These are phyloP conservation scores for Brachionus manjavacas DNA, from an alignment of 1,140 invertebrate species.

Conservation along the genomic window DNA sequence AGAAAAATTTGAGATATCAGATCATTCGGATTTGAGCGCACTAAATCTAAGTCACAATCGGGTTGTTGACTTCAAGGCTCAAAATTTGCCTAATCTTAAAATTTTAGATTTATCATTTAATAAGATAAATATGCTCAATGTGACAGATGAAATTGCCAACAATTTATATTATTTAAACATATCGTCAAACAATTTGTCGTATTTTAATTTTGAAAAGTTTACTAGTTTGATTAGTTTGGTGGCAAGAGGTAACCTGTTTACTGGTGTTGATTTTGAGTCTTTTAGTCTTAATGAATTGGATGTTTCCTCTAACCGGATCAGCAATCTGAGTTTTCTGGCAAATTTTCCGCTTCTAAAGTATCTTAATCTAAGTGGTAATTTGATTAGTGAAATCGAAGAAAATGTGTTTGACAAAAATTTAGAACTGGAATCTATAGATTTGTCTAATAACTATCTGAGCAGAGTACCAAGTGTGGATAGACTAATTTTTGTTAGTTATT, in stretches of 20 bases:
- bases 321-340: neutral
- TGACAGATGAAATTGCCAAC: neutral
- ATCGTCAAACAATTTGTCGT: neutral
- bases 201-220: neutral
- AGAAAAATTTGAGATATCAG: neutral
- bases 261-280: neutral
- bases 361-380: neutral
- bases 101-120: neutral
- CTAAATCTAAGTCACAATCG: neutral
- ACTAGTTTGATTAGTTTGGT: neutral
- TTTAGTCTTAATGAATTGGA: neutral
- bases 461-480: neutral
- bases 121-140: neutral
- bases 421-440: neutral
- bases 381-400: neutral
- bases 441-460: neutral
- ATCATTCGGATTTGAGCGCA: neutral
- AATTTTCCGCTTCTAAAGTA: neutral
- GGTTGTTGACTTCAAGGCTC: neutral
- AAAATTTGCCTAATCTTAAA: neutral
- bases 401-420: neutral
- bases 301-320: neutral
- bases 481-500: neutral
- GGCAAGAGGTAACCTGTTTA: neutral
- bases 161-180: neutral